These are phyloP conservation scores for Drosophila virilis DNA, from an alignment of 1,140 invertebrate genomes.

Conservation along the genomic window DNA sequence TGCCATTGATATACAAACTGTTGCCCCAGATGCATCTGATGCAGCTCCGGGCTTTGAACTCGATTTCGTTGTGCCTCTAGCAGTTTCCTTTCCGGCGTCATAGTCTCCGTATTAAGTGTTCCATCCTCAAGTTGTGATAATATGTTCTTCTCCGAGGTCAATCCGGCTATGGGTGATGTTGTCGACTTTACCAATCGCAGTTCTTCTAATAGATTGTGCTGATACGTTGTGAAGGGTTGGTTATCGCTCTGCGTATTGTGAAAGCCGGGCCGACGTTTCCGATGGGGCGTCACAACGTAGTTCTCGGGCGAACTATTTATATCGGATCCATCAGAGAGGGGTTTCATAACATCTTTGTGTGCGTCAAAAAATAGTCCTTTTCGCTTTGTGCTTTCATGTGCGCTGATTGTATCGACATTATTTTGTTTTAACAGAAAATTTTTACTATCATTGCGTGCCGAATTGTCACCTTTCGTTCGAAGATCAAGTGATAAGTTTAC, in stretches of 20 bases:
- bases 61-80: conserved; percentile 67
- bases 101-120: conserved; percentile 56
- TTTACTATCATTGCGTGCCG: conserved; percentile 48
- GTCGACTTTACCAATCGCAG: conserved; percentile 80
- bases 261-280: conserved; percentile 92
- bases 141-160: conserved; percentile 72
- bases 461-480: conserved; percentile 82
- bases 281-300: conserved; percentile 92
- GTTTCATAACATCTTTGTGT: conserved; percentile 87
- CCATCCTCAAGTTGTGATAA: conserved; percentile 69
- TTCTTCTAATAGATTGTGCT: conserved; percentile 89
- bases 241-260: conserved; percentile 93
- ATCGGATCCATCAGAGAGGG: conserved; percentile 87
- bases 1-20: conserved; percentile 83
- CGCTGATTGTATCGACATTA: conserved; percentile 59
- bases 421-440: conserved; percentile 59
- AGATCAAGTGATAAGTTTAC: conserved; percentile 90
- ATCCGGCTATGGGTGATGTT: conserved; percentile 79
- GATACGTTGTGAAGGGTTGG: conserved; percentile 92
- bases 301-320: conserved; percentile 89
- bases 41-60: conserved; percentile 67
- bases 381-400: conserved; percentile 86
- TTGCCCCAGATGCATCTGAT: conserved; percentile 64
- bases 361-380: conserved; percentile 88
- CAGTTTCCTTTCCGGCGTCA: conserved; percentile 68